Evolutionary conservation across 2,113 vertebrate species (phyloP), one percentile per base, ranked within the genome.

Genomic region (Petromus typicus): DNA sequence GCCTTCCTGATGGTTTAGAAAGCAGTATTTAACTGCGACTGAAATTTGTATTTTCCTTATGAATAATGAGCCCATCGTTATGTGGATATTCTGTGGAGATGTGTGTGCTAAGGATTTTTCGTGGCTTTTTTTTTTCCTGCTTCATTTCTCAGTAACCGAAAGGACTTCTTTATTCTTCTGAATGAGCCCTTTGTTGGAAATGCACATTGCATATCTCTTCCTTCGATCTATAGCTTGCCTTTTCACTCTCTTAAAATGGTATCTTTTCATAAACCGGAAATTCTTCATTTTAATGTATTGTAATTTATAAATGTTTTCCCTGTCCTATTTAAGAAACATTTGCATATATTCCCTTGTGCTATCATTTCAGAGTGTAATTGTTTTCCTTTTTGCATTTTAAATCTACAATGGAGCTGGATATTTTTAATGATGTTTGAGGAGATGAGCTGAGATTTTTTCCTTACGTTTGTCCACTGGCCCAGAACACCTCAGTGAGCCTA

Each of bases 171-270:
- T 94, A 89, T 96, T 95, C 81, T 37, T 71, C 40, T 96, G 93
- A 97, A 96, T 92, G 84, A 85, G 71, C 71, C 69, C 87, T 94
- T 94, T 96, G 94, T 97, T 86, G 40, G 71, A 93, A 91, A 89
- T 81, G 17, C 40, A 43, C 84, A 82, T 76, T 86, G 67, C 71
- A 63, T 61, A 85, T 71, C 71, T 90, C 86, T 94, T 83, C 91
- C 51, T 63, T 64, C 23, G 81, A 40, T 56, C 80, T 81, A 51
- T 78, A 79, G n/a, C 78, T 96, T 91, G 80, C 45, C 85, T 64
- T 93, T 83, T 59, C 16, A 80, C 27, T 64, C 54, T 84, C 34
- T 89, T 84, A 67, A 91, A 93, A 89, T 80, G 54, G 69, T 83
- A 30, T 93, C 89, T 91, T 75, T 71, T 63, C 69, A 91, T 73